phyloP scores from a whole-genome alignment of 2,113 vertebrate genomes.

The Halcyon malimbica region DNA sequence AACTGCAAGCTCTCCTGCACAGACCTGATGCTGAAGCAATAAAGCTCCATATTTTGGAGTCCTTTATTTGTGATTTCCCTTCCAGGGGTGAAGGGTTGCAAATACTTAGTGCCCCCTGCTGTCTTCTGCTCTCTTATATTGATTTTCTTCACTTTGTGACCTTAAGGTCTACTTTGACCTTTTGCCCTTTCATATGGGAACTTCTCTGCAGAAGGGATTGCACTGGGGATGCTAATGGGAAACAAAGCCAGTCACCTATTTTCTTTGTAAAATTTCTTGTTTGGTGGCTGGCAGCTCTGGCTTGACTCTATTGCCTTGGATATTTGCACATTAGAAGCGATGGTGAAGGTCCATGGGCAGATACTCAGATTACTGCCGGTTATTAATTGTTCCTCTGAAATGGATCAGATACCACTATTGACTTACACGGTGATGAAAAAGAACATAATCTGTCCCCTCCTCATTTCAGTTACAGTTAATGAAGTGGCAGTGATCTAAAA shows the following conservation, averaged over 20 bases:
- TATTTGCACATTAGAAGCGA: neutral
- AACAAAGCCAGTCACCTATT: neutral
- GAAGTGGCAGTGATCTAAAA: neutral
- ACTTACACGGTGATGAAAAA: neutral
- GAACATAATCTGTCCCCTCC: neutral
- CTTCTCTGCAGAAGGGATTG: neutral
- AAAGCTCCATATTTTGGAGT: neutral
- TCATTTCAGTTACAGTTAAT: neutral
- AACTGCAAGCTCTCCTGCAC: neutral
- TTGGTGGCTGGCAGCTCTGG: neutral
- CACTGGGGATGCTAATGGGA: fast-evolving
- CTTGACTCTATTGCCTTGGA: neutral
- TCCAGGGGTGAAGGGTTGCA: neutral
- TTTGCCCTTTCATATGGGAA: neutral
- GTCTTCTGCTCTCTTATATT: neutral
- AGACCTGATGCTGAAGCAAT: neutral
- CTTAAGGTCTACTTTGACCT: neutral
- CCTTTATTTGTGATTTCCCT: neutral
- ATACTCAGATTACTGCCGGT: neutral
- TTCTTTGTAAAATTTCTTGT: neutral
- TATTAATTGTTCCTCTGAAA: neutral
- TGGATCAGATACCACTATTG: neutral
- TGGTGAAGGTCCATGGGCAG: neutral
- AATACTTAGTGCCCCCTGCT: conserved; percentile 9
- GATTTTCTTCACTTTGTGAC: neutral